These are phyloP conservation scores for Mallotus villosus DNA, from an alignment of 2,797 vertebrate species.

Conservation along the genomic window DNA sequence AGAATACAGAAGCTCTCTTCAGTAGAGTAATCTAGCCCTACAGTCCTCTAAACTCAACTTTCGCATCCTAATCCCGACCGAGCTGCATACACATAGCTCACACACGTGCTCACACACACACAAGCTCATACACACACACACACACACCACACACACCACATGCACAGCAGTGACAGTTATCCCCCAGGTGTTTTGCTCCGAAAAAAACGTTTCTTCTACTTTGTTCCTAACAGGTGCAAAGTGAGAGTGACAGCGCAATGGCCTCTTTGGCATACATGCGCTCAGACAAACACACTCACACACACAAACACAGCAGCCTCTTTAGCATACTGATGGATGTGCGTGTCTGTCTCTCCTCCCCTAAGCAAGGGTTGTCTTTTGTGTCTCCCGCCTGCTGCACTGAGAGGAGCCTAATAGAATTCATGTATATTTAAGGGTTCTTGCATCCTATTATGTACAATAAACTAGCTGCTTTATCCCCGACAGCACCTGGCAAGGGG, in stretches of 20 bases:
- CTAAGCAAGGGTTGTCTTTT: constrained; percentile 55
- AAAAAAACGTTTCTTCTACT: constrained; percentile 63
- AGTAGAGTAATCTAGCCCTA: too few relatives aligned
- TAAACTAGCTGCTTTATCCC: constrained; percentile 80
- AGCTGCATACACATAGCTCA: constrained; percentile 13
- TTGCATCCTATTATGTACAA: constrained; percentile 79
- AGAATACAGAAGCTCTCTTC: not conserved
- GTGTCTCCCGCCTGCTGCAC: constrained; percentile 46
- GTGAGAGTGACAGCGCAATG: constrained; percentile 62
- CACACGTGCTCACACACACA: too few relatives aligned
- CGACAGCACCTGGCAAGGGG: constrained; percentile 69
- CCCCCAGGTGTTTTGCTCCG: constrained; percentile 62
- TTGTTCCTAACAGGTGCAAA: constrained; percentile 63
- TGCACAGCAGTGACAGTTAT: constrained; percentile 58
- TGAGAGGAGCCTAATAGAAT: constrained; percentile 68
- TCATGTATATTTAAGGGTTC: constrained; percentile 75
- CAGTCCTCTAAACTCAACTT: not conserved
- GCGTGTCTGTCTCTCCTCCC: constrained; percentile 57
- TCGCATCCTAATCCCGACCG: constrained; percentile 22
- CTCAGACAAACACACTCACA: constrained; percentile 32
- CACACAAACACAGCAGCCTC: constrained; percentile 51
- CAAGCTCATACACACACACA: too few relatives aligned
- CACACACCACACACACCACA: too few relatives aligned
- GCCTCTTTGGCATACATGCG: constrained; percentile 36
- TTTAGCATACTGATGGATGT: constrained; percentile 73